Percentiles rank a stretch among this genome's conserved stretches.
These are phyloP conservation scores for Maccullochella peelii DNA, from an alignment of 2,113 vertebrate genomes.

Conservation along the genomic window DNA sequence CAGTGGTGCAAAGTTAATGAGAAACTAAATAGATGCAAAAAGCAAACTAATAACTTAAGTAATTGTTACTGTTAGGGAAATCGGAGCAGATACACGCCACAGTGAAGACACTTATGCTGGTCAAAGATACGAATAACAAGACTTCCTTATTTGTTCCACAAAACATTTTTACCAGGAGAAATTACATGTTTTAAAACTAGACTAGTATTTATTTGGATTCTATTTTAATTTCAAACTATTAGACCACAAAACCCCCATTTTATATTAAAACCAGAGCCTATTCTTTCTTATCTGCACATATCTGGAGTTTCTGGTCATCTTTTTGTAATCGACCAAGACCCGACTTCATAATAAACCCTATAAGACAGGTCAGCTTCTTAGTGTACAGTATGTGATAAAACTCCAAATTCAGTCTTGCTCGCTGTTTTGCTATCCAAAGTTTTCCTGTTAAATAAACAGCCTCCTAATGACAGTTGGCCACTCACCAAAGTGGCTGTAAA, in stretches of 20 bases:
- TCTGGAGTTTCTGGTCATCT: neutral
- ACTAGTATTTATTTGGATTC: neutral
- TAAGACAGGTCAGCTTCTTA: neutral
- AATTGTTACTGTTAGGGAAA: neutral
- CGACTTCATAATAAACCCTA: neutral
- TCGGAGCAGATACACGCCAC: neutral
- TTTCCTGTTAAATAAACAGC: conserved; percentile 32
- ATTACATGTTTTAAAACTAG: neutral
- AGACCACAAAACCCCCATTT: neutral
- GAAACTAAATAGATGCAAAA: neutral
- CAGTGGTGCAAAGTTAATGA: neutral
- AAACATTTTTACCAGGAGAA: neutral
- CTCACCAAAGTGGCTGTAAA: conserved; percentile 20
- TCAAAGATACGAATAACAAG: too few species aligned
- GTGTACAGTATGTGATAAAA: neutral
- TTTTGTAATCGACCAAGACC: neutral
- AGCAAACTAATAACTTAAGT: too few species aligned
- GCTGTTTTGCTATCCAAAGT: conserved; percentile 11
- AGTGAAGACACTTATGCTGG: neutral
- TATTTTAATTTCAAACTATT: neutral
- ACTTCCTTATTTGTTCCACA: too few species aligned
- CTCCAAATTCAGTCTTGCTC: neutral
- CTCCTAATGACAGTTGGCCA: conserved; percentile 32
- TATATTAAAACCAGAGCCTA: neutral
- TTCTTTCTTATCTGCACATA: neutral